phyloP scores from a whole-genome alignment of 2,113 vertebrate genomes.

The Marmota flaviventris region DNA sequence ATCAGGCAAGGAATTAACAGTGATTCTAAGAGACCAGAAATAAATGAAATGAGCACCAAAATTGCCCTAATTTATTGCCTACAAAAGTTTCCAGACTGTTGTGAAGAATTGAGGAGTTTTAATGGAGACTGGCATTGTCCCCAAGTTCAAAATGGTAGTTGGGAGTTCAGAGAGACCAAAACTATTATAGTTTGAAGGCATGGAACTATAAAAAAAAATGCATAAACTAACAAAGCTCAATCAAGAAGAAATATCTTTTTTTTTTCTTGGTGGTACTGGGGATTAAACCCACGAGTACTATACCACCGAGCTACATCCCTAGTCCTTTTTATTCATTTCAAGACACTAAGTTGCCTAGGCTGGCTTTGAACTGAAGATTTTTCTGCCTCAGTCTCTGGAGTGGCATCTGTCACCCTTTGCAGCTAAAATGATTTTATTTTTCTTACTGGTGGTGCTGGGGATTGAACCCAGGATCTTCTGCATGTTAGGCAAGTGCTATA shows the following conservation, averaged over 20 bases:
- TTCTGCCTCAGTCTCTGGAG: too few relatives aligned
- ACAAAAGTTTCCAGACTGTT: background rate
- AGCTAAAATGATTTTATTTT: too few relatives aligned
- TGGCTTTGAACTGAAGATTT: too few relatives aligned
- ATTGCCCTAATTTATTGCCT: background rate
- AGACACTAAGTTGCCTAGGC: too few relatives aligned
- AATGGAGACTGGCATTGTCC: background rate
- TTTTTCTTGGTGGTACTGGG: too few relatives aligned
- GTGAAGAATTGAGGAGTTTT: background rate
- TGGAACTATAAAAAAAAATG: background rate
- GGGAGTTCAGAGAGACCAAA: background rate
- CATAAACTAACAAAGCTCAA: background rate
- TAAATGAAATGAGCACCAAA: background rate
- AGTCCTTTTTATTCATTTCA: too few relatives aligned
- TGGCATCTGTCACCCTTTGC: too few relatives aligned
- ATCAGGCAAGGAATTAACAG: background rate
- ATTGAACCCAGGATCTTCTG: too few relatives aligned
- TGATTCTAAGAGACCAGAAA: slow-evolving; percentile 1
- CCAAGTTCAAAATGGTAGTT: background rate
- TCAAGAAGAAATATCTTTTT: background rate
- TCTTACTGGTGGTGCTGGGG: too few relatives aligned
- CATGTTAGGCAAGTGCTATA: too few relatives aligned
- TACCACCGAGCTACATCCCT: too few relatives aligned
- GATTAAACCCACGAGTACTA: too few relatives aligned
- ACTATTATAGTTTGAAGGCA: background rate